A percentile compares a stretch with the other conserved stretches of the same genome.
Conservation (phyloP, 2,888 invertebrate genomes). For the Melinaea marsaeus region DNA sequence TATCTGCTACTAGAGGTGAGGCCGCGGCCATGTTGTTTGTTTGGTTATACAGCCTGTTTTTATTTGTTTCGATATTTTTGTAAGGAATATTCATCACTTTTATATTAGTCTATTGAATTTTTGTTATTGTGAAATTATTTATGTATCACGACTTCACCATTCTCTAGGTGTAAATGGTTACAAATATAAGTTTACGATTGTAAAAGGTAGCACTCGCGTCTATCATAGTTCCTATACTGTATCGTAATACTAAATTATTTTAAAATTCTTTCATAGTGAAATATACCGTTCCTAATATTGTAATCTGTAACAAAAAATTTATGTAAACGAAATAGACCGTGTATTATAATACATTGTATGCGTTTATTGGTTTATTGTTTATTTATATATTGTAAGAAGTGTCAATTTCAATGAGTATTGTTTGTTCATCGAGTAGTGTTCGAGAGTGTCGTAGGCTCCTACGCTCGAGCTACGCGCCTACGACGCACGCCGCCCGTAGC, state of each 20-base stretch:
- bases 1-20: slow-evolving; percentile 70
- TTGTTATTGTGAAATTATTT: slow-evolving; percentile 58
- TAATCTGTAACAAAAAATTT: slow-evolving; percentile 66
- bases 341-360: slow-evolving; percentile 46
- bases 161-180: slow-evolving; percentile 52
- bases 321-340: slow-evolving; percentile 51
- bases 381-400: slow-evolving; percentile 32
- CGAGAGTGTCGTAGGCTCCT: slow-evolving; percentile 50
- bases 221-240: slow-evolving; percentile 78
- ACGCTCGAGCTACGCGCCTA: slow-evolving; percentile 72
- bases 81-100: slow-evolving; percentile 44
- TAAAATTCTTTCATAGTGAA: slow-evolving; percentile 76
- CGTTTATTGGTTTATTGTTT: slow-evolving; percentile 42
- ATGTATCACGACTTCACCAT: slow-evolving; percentile 46
- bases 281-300: slow-evolving; percentile 77
- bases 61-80: slow-evolving; percentile 40
- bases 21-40: slow-evolving; percentile 73
- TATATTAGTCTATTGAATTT: slow-evolving; percentile 50
- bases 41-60: slow-evolving; percentile 56
- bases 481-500: slow-evolving; percentile 67
- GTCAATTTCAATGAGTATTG: slow-evolving; percentile 21
- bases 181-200: slow-evolving; percentile 65
- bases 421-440: slow-evolving; percentile 33
- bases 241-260: slow-evolving; percentile 75
- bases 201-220: slow-evolving; percentile 72